Percentiles rank a stretch among this genome's conserved stretches.
Conservation (phyloP, 2,888 invertebrate species). For the Conchocele bisecta region DNA sequence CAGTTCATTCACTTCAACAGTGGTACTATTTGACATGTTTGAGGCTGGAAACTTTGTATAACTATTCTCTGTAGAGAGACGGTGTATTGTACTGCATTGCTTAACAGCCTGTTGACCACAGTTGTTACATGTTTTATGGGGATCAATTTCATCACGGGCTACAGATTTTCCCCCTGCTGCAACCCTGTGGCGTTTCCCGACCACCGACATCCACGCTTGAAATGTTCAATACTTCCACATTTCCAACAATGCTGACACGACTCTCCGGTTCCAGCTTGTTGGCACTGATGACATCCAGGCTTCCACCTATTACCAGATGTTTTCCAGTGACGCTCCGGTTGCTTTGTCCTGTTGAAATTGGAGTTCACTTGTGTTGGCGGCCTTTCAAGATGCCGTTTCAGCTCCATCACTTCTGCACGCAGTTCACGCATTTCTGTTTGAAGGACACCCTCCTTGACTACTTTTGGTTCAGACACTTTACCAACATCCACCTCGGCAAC, state of each 20-base stretch:
- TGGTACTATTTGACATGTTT: too few relatives aligned
- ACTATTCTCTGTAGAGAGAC: too few relatives aligned
- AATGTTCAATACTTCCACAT: slow-evolving; percentile 15
- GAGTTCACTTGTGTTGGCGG: too few relatives aligned
- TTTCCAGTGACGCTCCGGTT: too few relatives aligned
- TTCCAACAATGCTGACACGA: slow-evolving; percentile 28
- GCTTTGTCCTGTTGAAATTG: too few relatives aligned
- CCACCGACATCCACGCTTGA: slow-evolving; percentile 12
- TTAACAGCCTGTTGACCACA: too few relatives aligned
- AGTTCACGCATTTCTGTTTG: slow-evolving; percentile 2
- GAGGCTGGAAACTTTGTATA: too few relatives aligned
- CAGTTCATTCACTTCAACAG: not conserved
- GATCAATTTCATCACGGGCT: not conserved
- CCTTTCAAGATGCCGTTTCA: too few relatives aligned
- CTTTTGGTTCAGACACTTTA: not conserved
- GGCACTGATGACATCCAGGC: not conserved
- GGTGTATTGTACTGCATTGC: too few relatives aligned
- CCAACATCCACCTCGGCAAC: too few relatives aligned
- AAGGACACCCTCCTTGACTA: slow-evolving; percentile 16
- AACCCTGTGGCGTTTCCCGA: slow-evolving; percentile 24
- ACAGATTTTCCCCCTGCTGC: slow-evolving; percentile 10
- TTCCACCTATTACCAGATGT: not conserved
- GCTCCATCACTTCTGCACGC: too few relatives aligned
- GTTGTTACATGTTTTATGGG: too few relatives aligned
- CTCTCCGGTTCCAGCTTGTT: not conserved